Conservation (phyloP, 2,797 vertebrate genomes). For the Gymnodraco acuticeps region DNA sequence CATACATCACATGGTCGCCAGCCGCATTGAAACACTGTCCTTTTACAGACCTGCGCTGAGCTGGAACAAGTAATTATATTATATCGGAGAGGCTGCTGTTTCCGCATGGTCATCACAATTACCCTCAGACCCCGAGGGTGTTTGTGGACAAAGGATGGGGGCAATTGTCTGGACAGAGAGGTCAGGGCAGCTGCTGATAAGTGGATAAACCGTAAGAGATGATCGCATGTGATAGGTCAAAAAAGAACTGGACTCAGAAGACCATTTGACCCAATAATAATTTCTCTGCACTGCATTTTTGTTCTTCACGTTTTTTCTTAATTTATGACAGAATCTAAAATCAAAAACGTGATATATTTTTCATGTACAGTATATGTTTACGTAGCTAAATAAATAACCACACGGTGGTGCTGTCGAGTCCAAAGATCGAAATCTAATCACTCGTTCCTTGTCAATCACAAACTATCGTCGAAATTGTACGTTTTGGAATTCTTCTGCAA, state of each 20-base stretch:
- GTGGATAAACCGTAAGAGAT: not conserved
- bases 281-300: not conserved
- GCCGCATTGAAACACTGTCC: slow-evolving; percentile 36
- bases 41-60: slow-evolving; percentile 32
- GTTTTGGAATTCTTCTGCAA: not conserved
- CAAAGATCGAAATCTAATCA: not conserved
- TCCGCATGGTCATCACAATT: slow-evolving; percentile 48
- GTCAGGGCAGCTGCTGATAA: slow-evolving; percentile 22
- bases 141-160: slow-evolving; percentile 33
- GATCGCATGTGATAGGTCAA: not conserved
- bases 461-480: not conserved
- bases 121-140: slow-evolving; percentile 23
- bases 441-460: not conserved
- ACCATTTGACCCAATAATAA: not conserved
- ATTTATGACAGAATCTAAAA: too few relatives aligned
- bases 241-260: not conserved
- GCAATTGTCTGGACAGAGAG: slow-evolving; percentile 43
- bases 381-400: not conserved
- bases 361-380: too few relatives aligned
- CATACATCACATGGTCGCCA: slow-evolving; percentile 46
- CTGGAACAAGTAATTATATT: slow-evolving; percentile 54
- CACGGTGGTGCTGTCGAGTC: slow-evolving; percentile 20
- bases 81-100: slow-evolving; percentile 13
- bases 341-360: not conserved
- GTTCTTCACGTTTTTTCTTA: not conserved